Conservation (phyloP, 2,888 invertebrate species). For the Chromoteleia sp. region DNA sequence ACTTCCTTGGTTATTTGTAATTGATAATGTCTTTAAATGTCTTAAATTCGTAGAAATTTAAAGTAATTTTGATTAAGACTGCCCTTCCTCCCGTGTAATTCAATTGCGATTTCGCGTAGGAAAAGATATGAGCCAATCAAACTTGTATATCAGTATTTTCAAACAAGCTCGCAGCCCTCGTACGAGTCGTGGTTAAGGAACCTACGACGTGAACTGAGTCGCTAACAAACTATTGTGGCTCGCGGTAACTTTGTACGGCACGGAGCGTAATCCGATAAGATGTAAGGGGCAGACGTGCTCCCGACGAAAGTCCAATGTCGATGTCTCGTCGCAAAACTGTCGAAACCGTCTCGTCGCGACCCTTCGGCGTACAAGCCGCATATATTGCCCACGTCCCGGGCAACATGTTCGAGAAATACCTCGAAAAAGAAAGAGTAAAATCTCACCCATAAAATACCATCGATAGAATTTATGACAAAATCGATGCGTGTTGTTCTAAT, state of each 20-base stretch:
- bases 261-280: slow-evolving; percentile 75
- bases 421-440: slow-evolving; percentile 1
- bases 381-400: slow-evolving; percentile 46
- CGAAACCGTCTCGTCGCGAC: slow-evolving; percentile 64
- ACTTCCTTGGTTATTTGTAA: no score
- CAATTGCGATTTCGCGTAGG: slow-evolving; percentile 38
- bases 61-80: no score
- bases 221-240: slow-evolving; percentile 80
- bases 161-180: slow-evolving; percentile 59
- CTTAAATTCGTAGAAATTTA: no score
- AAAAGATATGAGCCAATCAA: slow-evolving; percentile 67
- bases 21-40: no score
- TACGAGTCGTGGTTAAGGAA: slow-evolving; percentile 67
- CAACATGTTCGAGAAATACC: slow-evolving; percentile 50
- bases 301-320: slow-evolving; percentile 73
- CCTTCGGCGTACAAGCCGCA: slow-evolving; percentile 32
- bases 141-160: slow-evolving; percentile 69
- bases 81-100: no score
- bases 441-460: slow-evolving; percentile 24
- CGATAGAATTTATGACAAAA: slow-evolving; percentile 39
- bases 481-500: slow-evolving; percentile 14
- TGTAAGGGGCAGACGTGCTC: slow-evolving; percentile 75
- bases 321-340: slow-evolving; percentile 71
- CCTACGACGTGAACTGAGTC: slow-evolving; percentile 72
- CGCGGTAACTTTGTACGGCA: slow-evolving; percentile 71